These are phyloP conservation scores for Xiphorhynchus elegans DNA, from an alignment of 2,113 vertebrate genomes.

Conservation along the genomic window DNA sequence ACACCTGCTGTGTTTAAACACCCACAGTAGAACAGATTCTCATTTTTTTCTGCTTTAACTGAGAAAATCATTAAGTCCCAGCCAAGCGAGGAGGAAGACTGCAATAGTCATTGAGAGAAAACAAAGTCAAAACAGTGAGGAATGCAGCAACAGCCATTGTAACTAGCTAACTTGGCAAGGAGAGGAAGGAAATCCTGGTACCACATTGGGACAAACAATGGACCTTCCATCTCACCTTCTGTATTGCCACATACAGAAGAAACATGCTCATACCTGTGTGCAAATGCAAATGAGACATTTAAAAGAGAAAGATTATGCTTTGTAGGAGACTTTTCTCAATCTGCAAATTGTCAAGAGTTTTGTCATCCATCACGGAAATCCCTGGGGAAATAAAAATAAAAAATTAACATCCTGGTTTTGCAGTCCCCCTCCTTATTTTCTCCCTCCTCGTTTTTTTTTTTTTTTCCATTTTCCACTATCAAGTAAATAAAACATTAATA, in stretches of 20 bases:
- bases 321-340: background rate
- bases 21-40: background rate
- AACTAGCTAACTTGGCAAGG: background rate
- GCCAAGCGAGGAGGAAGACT: background rate
- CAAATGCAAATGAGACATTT: background rate
- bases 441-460: background rate
- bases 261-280: background rate
- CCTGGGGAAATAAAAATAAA: background rate
- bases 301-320: background rate
- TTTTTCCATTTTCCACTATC: background rate
- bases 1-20: background rate
- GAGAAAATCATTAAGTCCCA: background rate
- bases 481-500: background rate
- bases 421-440: background rate
- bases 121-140: background rate
- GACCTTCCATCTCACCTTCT: background rate
- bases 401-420: background rate
- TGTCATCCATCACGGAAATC: background rate
- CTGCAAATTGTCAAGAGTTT: background rate
- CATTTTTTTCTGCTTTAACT: background rate
- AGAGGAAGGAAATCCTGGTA: background rate
- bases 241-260: background rate
- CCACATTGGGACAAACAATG: background rate
- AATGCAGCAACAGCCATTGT: background rate
- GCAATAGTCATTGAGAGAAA: background rate